Evolutionary conservation across 2,888 invertebrate genomes (phyloP).

Genomic region (Drosophila percnosoma): DNA sequence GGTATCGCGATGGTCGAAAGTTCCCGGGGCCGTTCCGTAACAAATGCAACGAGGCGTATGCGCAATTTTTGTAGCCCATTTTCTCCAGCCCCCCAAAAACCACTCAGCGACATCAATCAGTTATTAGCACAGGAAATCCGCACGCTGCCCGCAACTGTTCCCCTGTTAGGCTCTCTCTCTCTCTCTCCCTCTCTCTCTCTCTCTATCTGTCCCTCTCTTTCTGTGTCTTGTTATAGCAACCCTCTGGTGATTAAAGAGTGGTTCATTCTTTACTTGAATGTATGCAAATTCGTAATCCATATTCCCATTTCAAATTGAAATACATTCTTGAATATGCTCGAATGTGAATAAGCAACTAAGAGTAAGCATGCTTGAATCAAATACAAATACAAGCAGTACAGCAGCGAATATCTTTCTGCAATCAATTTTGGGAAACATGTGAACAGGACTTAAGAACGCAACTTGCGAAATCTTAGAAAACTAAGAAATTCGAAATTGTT

Average conservation of each 20-base stretch:
- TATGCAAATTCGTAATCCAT: not conserved
- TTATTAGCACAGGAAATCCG: constrained; percentile 62
- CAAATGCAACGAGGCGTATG: constrained; percentile 66
- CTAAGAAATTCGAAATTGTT: not conserved
- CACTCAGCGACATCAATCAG: constrained; percentile 63
- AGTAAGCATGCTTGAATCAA: not conserved
- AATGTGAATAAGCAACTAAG: not conserved
- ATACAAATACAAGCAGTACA: not conserved
- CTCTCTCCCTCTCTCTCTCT: too few species aligned
- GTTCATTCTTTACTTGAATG: not conserved
- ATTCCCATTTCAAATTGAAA: not conserved
- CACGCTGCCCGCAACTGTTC: not conserved
- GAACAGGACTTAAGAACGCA: not conserved
- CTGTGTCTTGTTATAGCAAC: not conserved
- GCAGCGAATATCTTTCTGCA: too few species aligned
- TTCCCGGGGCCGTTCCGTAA: constrained; percentile 6
- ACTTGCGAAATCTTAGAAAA: not conserved
- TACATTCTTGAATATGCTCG: not conserved
- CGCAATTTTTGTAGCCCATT: constrained; percentile 55
- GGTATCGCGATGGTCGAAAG: constrained; percentile 12
- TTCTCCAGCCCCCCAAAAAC: not conserved
- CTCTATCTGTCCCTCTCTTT: too few species aligned
- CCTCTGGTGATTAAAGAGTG: not conserved
- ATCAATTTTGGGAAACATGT: too few species aligned
- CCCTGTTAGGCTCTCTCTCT: not conserved